These are phyloP conservation scores for Ataeniobius toweri DNA, from an alignment of 2,797 vertebrate species.

Conservation along the genomic window DNA sequence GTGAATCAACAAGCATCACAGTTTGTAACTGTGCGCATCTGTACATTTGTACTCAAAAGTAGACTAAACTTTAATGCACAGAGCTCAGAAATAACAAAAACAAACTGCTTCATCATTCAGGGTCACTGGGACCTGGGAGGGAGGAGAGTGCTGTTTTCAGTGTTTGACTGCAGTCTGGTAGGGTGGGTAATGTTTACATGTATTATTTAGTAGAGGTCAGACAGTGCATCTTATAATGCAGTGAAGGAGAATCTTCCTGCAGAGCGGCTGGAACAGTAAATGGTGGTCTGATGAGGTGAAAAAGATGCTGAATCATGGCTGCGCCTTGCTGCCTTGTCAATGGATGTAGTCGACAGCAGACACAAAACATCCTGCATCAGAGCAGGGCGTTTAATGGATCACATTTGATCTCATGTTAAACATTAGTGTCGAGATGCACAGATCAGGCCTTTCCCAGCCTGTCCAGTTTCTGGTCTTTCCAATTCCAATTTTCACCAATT, in stretches of 20 bases:
- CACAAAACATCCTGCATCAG: neutral
- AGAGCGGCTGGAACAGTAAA: constrained; percentile 44
- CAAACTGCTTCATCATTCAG: neutral
- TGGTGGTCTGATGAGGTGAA: constrained; percentile 49
- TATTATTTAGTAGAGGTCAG: constrained; percentile 70
- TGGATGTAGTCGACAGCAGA: constrained; percentile 5
- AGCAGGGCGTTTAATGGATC: neutral
- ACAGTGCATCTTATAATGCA: constrained; percentile 49
- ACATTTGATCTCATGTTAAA: neutral
- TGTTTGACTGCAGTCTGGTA: constrained; percentile 41
- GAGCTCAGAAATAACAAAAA: neutral
- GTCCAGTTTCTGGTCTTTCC: neutral
- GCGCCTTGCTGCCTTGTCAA: constrained; percentile 24
- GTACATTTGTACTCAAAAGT: neutral
- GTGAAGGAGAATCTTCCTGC: constrained; percentile 40
- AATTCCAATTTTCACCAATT: neutral
- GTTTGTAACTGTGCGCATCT: neutral
- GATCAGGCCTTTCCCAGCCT: neutral
- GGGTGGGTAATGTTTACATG: constrained; percentile 52
- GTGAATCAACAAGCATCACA: neutral
- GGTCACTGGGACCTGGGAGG: neutral
- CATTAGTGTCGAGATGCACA: too few species aligned
- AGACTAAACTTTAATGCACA: neutral
- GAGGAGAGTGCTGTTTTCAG: constrained; percentile 5
- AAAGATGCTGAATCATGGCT: constrained; percentile 76